phyloP scores from a whole-genome alignment of 2,888 invertebrate species.

The Xestia ashworthii region DNA sequence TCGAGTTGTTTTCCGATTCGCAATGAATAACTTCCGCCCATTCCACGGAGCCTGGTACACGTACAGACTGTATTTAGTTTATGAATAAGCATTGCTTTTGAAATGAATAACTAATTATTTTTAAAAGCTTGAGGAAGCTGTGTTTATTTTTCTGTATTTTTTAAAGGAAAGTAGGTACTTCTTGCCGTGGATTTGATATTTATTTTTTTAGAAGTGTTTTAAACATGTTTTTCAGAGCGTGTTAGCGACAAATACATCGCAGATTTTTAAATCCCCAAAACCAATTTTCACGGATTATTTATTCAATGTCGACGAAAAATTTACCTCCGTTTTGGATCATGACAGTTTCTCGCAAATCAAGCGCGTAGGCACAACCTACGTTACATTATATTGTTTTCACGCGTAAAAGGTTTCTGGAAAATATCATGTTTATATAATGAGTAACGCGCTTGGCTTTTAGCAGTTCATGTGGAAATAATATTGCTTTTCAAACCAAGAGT shows the following conservation, averaged over 20 bases:
- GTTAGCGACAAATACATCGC: conserved; percentile 9
- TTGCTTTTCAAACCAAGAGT: conserved; percentile 23
- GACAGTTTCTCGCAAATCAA: conserved; percentile 35
- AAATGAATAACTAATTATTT: conserved; percentile 21
- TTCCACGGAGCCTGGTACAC: conserved; percentile 15
- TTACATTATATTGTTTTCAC: conserved; percentile 45
- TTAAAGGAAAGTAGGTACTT: neutral
- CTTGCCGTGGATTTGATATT: neutral
- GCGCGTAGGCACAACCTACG: neutral
- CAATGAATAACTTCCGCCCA: conserved; percentile 35
- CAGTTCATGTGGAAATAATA: conserved; percentile 41
- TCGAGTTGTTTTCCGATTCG: conserved; percentile 36
- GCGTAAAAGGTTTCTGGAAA: conserved; percentile 46
- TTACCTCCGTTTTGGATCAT: neutral
- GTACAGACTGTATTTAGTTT: neutral
- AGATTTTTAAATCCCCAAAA: conserved; percentile 30
- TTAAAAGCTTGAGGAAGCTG: conserved; percentile 12
- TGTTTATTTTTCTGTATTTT: neutral
- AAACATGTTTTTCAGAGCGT: neutral
- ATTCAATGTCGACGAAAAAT: conserved; percentile 21
- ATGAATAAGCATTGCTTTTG: conserved; percentile 8
- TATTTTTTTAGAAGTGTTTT: neutral
- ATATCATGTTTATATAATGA: conserved; percentile 55
- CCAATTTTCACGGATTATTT: conserved; percentile 39
- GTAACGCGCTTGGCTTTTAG: conserved; percentile 43